Evolutionary conservation across 2,888 invertebrate species (phyloP).

Genomic region (Folsomia candida): DNA sequence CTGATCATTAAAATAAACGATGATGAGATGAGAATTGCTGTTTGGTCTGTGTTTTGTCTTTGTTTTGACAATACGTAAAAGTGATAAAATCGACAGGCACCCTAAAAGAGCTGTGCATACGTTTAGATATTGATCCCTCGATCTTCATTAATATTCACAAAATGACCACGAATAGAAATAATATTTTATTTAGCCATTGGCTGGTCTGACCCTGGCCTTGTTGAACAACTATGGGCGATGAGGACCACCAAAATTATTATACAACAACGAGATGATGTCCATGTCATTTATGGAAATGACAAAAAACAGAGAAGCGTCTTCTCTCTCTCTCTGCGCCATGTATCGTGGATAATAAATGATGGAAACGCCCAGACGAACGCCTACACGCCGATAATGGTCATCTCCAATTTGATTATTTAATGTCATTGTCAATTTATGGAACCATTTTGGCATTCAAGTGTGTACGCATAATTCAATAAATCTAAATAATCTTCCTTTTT

Average conservation of each 20-base stretch:
- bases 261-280: neutral
- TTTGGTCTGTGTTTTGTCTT: no score
- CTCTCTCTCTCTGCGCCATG: no score
- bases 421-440: neutral
- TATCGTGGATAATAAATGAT: no score
- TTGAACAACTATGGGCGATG: conserved; percentile 14
- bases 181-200: neutral
- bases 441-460: neutral
- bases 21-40: no score
- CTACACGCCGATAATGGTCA: neutral
- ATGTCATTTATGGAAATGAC: neutral
- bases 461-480: neutral
- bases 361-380: neutral
- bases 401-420: neutral
- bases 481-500: neutral
- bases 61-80: no score
- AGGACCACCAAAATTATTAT: neutral
- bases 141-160: neutral
- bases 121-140: neutral
- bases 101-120: no score
- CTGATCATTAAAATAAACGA: no score
- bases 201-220: conserved; percentile 35
- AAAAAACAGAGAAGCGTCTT: neutral
- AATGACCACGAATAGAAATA: neutral
- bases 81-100: no score